Conservation (phyloP, 2,888 invertebrate species). For the Acleris laterana region DNA sequence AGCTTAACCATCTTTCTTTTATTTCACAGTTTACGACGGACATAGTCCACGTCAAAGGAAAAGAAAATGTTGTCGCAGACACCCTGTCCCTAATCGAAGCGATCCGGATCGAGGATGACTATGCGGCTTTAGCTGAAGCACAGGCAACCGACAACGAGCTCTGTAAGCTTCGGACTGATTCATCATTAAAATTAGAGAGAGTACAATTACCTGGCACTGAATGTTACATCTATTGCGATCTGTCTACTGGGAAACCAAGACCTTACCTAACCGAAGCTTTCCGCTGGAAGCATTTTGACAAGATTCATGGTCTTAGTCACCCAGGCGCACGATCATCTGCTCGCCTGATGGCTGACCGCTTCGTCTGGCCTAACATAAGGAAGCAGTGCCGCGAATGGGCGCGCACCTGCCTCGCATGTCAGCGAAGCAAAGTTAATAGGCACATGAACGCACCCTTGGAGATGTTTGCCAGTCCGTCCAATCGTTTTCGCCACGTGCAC, state of each 20-base stretch:
- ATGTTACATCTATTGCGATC: background rate
- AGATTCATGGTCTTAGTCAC: slow-evolving; percentile 28
- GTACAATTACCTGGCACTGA: slow-evolving; percentile 3
- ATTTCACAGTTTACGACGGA: too few species aligned
- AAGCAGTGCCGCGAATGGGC: slow-evolving; percentile 49
- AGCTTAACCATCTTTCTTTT: too few species aligned
- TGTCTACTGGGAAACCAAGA: slow-evolving; percentile 3
- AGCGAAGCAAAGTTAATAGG: slow-evolving; percentile 38
- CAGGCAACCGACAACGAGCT: slow-evolving; percentile 25
- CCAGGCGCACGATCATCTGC: slow-evolving; percentile 22
- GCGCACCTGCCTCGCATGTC: slow-evolving; percentile 48
- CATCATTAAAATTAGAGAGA: slow-evolving; percentile 3
- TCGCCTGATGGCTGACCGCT: slow-evolving; percentile 46
- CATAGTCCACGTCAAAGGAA: background rate
- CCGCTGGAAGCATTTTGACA: slow-evolving; percentile 1
- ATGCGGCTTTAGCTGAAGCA: slow-evolving; percentile 5
- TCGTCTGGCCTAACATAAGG: slow-evolving; percentile 53
- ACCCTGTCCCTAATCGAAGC: slow-evolving; percentile 27
- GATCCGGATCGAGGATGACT: background rate
- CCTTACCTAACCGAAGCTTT: background rate
- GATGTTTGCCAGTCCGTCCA: background rate
- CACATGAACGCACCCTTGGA: slow-evolving; percentile 23
- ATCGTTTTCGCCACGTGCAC: too few species aligned
- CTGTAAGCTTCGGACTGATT: background rate
- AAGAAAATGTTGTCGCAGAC: slow-evolving; percentile 30